A percentile compares a stretch with the other conserved stretches of the same genome.
Evolutionary conservation across 2,113 vertebrate species (phyloP).

Genomic region (Probosciger aterrimus): DNA sequence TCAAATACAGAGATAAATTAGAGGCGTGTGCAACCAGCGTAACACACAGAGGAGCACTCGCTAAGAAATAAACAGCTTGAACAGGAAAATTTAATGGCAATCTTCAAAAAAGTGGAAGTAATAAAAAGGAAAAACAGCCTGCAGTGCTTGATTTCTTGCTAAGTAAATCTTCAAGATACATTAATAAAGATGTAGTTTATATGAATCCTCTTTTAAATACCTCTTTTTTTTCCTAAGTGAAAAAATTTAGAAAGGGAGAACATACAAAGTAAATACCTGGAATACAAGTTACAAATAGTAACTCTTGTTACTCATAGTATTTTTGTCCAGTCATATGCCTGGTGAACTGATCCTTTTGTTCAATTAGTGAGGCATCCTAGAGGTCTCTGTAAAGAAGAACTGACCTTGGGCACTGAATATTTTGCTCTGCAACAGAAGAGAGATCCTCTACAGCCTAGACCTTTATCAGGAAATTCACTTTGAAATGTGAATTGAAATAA

Average conservation of each 20-base stretch:
- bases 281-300: background rate
- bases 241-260: background rate
- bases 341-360: background rate
- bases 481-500: background rate
- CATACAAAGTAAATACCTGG: background rate
- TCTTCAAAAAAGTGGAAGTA: background rate
- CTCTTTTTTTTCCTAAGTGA: background rate
- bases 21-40: background rate
- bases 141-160: background rate
- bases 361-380: background rate
- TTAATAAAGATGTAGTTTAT: background rate
- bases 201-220: background rate
- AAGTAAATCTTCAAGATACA: background rate
- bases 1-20: background rate
- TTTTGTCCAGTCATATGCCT: background rate
- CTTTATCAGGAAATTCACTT: background rate
- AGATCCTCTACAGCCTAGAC: background rate
- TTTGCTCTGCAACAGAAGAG: background rate
- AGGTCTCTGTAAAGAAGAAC: background rate
- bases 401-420: background rate
- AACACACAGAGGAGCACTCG: background rate
- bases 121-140: background rate
- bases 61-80: background rate
- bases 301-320: background rate
- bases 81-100: background rate